Conservation (phyloP, 2,888 invertebrate genomes). For the Cheilosia soror region DNA sequence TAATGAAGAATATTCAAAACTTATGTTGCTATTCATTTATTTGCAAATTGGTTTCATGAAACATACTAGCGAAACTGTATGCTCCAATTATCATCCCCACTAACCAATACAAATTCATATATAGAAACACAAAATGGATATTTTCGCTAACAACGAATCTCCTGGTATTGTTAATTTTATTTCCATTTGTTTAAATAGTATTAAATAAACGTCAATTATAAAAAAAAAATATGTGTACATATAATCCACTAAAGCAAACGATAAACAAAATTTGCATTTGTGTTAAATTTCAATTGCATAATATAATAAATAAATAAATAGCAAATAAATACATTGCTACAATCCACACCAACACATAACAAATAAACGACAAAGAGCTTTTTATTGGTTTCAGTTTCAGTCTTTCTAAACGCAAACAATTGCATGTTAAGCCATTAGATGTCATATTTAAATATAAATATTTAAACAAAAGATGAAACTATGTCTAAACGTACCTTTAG, state of each 20-base stretch:
- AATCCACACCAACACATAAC: conserved; percentile 36
- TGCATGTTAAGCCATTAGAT: conserved; percentile 58
- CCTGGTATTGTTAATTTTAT: conserved; percentile 13
- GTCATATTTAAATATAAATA: conserved; percentile 39
- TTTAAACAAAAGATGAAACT: conserved; percentile 59
- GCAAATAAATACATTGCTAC: conserved; percentile 26
- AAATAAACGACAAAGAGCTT: conserved; percentile 66
- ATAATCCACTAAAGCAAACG: conserved; percentile 10
- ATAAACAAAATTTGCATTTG: conserved; percentile 21
- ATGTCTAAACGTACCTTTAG: conserved; percentile 73
- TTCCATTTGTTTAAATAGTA: not conserved
- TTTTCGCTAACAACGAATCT: conserved; percentile 48
- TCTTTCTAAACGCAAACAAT: conserved; percentile 48
- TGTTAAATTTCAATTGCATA: conserved; percentile 54
- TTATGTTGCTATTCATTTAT: too few relatives aligned
- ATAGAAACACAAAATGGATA: conserved; percentile 2
- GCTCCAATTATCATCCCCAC: too few relatives aligned
- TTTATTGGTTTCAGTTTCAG: conserved; percentile 75
- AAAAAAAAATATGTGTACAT: conserved; percentile 47
- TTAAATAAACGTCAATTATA: conserved; percentile 69
- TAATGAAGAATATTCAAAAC: not conserved
- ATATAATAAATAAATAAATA: conserved; percentile 32
- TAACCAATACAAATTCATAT: too few relatives aligned
- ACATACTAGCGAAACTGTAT: not conserved
- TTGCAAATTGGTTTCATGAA: conserved; percentile 4